Conservation (phyloP, 2,797 vertebrate species). For the Glossophaga mutica region DNA sequence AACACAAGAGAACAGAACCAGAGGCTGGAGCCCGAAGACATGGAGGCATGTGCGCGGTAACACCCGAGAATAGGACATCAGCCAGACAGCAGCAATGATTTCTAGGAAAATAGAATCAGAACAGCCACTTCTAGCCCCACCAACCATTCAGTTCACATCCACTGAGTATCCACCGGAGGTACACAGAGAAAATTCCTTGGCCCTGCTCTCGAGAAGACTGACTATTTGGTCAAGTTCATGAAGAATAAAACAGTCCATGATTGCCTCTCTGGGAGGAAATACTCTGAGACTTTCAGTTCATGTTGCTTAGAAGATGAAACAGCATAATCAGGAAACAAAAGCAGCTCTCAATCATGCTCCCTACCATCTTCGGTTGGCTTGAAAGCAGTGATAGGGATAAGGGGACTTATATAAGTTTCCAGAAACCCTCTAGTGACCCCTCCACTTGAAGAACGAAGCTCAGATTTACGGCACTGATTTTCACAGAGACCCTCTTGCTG, state of each 20-base stretch:
- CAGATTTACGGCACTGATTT: constrained; percentile 64
- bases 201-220: neutral
- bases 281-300: neutral
- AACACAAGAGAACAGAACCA: neutral
- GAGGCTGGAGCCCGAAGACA: neutral
- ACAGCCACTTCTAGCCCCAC: neutral
- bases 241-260: neutral
- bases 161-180: neutral
- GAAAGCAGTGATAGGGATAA: constrained; percentile 24
- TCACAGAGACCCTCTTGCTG: constrained; percentile 65
- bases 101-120: neutral
- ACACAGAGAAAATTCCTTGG: neutral
- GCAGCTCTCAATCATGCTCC: constrained; percentile 11
- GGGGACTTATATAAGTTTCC: constrained; percentile 34
- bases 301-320: constrained; percentile 31
- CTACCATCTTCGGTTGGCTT: constrained; percentile 38
- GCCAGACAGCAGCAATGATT: neutral
- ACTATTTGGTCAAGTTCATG: constrained; percentile 19
- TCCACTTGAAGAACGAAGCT: constrained; percentile 29
- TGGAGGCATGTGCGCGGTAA: neutral
- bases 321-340: constrained; percentile 53
- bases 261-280: neutral
- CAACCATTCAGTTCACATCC: neutral
- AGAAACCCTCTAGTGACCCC: constrained; percentile 32
- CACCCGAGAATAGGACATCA: neutral